Conservation (phyloP, 1,140 invertebrate genomes). For the Littorina saxatilis region DNA sequence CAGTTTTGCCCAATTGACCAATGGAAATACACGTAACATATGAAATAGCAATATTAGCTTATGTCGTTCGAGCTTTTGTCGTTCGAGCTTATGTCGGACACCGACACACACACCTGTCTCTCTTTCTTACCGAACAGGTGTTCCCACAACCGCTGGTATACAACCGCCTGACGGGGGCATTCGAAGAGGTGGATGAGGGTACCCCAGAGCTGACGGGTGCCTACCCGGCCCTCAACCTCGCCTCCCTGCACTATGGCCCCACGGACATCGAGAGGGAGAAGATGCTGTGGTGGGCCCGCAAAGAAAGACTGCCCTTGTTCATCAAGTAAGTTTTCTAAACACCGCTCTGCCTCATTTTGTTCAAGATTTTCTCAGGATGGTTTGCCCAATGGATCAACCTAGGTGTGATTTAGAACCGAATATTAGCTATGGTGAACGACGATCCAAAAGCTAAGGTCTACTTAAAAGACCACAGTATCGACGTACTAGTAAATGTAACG, state of each 20-base stretch:
- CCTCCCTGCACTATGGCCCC: constrained; percentile 66
- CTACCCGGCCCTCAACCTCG: constrained; percentile 17
- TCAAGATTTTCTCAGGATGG: too few relatives aligned
- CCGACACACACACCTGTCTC: background rate
- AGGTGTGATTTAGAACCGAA: too few relatives aligned
- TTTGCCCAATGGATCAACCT: too few relatives aligned
- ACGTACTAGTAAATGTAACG: too few relatives aligned
- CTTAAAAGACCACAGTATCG: too few relatives aligned
- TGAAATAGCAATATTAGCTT: too few relatives aligned
- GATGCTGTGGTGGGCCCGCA: constrained; percentile 72
- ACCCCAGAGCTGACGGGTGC: constrained; percentile 30
- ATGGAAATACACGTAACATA: too few relatives aligned
- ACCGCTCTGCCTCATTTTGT: background rate
- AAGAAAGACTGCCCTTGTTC: constrained; percentile 73
- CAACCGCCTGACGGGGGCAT: constrained; percentile 73
- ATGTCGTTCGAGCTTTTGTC: too few relatives aligned
- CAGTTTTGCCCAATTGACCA: too few relatives aligned
- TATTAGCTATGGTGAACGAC: too few relatives aligned
- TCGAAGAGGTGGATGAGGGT: constrained; percentile 64
- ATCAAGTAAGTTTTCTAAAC: constrained; percentile 69
- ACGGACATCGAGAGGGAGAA: constrained; percentile 70
- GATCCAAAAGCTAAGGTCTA: too few relatives aligned
- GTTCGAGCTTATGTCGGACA: too few relatives aligned
- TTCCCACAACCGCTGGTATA: constrained; percentile 72
- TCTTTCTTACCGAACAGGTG: constrained; percentile 52